A percentile compares a stretch with the other conserved stretches of the same genome.
Conservation (phyloP, 2,113 vertebrate genomes). For the Hepsetus odoe region DNA sequence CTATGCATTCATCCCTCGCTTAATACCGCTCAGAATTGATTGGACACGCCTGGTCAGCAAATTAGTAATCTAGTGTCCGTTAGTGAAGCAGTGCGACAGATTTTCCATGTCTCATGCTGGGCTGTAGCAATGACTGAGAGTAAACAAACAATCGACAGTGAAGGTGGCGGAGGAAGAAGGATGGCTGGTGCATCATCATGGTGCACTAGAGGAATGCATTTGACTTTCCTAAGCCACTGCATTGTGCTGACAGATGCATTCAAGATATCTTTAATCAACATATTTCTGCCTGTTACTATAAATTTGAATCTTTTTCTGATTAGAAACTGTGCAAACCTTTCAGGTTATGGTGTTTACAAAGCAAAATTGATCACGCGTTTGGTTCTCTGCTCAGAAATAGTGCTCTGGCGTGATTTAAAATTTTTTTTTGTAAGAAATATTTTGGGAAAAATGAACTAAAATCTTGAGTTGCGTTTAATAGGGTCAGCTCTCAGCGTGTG, state of each 20-base stretch:
- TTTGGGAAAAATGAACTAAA: constrained; percentile 8
- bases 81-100: constrained; percentile 19
- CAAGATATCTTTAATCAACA: neutral
- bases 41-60: constrained; percentile 48
- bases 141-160: constrained; percentile 37
- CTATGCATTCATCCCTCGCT: constrained; percentile 48
- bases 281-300: neutral
- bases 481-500: constrained; percentile 38
- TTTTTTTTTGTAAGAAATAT: neutral
- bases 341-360: neutral
- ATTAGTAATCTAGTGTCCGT: constrained; percentile 43
- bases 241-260: neutral
- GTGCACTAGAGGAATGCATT: neutral
- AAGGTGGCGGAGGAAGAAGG: neutral
- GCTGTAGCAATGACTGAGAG: neutral
- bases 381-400: neutral
- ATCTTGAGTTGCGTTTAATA: constrained; percentile 29
- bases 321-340: neutral
- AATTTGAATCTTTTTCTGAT: neutral
- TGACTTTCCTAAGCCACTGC: neutral
- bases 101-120: constrained; percentile 23
- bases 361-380: neutral
- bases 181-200: neutral
- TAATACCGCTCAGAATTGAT: constrained; percentile 55
- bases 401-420: constrained; percentile 4